phyloP scores from a whole-genome alignment of 2,888 invertebrate species.

The Dasysyrphus tricinctus region DNA sequence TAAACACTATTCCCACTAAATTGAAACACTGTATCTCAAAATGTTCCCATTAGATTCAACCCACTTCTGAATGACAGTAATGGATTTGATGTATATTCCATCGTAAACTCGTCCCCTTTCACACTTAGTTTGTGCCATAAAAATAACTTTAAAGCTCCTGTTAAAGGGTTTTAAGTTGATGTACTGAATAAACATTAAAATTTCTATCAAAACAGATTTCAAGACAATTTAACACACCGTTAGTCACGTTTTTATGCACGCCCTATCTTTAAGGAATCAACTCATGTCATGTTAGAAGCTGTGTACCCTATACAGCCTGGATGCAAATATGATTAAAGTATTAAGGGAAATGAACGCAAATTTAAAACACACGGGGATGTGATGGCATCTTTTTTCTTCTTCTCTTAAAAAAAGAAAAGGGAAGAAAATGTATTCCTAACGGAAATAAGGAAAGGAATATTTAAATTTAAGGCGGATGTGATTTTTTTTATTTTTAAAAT shows the following conservation, averaged over 20 bases:
- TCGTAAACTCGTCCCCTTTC: not conserved
- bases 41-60: not conserved
- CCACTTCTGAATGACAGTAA: constrained; percentile 3
- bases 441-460: not conserved
- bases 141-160: constrained; percentile 41
- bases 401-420: not conserved
- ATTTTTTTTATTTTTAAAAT: constrained; percentile 3
- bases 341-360: constrained; percentile 22
- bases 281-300: constrained; percentile 19
- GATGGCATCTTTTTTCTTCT: not conserved
- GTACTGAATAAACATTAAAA: constrained; percentile 57
- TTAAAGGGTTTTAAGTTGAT: constrained; percentile 27
- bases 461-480: not conserved
- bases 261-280: not conserved
- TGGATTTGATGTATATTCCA: not conserved
- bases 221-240: constrained; percentile 47
- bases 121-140: not conserved
- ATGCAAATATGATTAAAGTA: constrained; percentile 34
- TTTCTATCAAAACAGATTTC: constrained; percentile 52
- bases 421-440: not conserved
- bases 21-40: not conserved
- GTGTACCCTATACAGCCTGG: not conserved
- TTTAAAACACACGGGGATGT: not conserved
- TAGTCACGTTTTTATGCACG: constrained; percentile 57
- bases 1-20: not conserved